Base-by-base conservation (phyloP, 2,113 vertebrate species). In the Perca fluviatilis region DNA sequence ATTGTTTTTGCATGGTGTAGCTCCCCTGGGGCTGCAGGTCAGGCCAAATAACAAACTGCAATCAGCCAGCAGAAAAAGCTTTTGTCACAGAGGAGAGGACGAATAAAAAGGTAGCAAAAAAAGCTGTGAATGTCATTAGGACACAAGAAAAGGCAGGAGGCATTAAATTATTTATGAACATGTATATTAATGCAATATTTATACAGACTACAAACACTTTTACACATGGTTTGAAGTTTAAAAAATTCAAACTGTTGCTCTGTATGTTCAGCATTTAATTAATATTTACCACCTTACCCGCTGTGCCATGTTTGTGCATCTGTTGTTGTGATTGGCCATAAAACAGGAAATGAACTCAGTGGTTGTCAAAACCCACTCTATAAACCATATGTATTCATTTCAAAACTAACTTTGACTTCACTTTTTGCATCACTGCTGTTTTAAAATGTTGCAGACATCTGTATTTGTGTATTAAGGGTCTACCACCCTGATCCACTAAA, bases 271-370 rank as follows among this genome's bases (percentile, higher is more conserved):
- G 30, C 40, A n/a, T 69, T n/a, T 58, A 16, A 64, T 76, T 53
- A 5, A 80, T 49, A 72, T 61, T 76, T 64, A 54, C 50, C 1
- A 36, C 19, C 14, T 74, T 33, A 46, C 10, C 14, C 0, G 0
- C 11, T 11, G 18, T 56, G 36, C 51, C 5, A 18, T 70, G 49
- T 33, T 33, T 68, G 30, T 71, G 47, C 47, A 33, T 79, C 54
- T 71, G 33, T 47, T 85, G 63, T 78, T 72, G 73, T 80, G 50
- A 68, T 54, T 87, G 82, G 66, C 71, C 60, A 23, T 49, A 19
- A 73, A 71, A 53, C 40, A 84, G 74, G 54, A 90, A 86, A 77
- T 83, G 4, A 89, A 70, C 30, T 90, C 61, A 87, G 33, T 30
- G 51, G 51, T 9, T 69, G 14, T 68, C 63, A 27, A 61, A 80